Percentiles rank a stretch among this genome's conserved stretches.
phyloP scores from a whole-genome alignment of 2,797 vertebrate species.

The Melanotaenia pygmaea region DNA sequence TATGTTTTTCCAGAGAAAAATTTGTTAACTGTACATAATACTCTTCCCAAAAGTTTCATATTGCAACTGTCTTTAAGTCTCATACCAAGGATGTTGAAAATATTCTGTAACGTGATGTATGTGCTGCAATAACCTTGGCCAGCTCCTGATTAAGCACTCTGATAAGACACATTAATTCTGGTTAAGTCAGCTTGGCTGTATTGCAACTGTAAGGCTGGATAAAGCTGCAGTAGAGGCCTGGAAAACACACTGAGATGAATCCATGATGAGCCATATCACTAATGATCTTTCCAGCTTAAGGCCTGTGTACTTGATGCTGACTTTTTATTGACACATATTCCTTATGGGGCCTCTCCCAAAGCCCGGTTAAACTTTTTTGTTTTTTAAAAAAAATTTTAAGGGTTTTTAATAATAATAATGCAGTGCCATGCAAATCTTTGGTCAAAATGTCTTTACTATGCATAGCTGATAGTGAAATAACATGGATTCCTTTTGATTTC shows the following conservation, averaged over 20 bases:
- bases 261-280: slow-evolving; percentile 2
- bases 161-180: slow-evolving; percentile 34
- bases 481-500: not conserved
- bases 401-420: not conserved
- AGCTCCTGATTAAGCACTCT: slow-evolving; percentile 18
- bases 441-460: not conserved
- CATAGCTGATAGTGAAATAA: not conserved
- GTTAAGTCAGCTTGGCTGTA: slow-evolving; percentile 15
- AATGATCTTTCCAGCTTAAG: slow-evolving; percentile 10
- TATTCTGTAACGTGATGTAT: slow-evolving; percentile 15
- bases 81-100: not conserved
- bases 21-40: not conserved
- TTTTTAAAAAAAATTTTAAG: not conserved
- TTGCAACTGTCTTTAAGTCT: not conserved
- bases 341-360: not conserved
- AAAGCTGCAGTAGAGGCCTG: slow-evolving; percentile 7
- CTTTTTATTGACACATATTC: not conserved
- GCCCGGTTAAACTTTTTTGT: not conserved
- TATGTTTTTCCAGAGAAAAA: slow-evolving; percentile 9
- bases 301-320: not conserved
- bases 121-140: slow-evolving; percentile 36
- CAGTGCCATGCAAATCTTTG: not conserved
- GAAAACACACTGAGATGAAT: slow-evolving; percentile 22
- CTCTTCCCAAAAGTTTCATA: not conserved
- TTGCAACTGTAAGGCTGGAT: slow-evolving; percentile 10